These are phyloP conservation scores for Dryadula phaetusa DNA, from an alignment of 2,888 invertebrate genomes.

Conservation along the genomic window DNA sequence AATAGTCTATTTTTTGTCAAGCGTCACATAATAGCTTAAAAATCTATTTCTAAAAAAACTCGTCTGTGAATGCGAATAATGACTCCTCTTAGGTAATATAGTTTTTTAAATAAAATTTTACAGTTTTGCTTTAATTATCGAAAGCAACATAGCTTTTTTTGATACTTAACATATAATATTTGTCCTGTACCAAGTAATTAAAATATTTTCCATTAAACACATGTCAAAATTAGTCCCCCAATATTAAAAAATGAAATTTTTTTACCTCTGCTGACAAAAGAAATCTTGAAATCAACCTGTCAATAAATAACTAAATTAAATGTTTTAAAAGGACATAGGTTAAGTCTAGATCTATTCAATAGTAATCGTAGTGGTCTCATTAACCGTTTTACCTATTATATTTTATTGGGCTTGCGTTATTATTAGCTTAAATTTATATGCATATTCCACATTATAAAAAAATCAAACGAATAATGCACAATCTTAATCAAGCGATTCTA, in stretches of 20 bases:
- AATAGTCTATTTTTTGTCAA: slow-evolving; percentile 39
- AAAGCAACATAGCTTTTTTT: background rate
- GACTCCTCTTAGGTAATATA: slow-evolving; percentile 43
- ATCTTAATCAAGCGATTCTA: slow-evolving; percentile 44
- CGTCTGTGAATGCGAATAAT: slow-evolving; percentile 46
- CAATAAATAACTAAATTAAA: too few species aligned
- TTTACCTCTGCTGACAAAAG: too few species aligned
- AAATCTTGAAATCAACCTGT: too few species aligned
- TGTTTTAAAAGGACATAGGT: too few species aligned
- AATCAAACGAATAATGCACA: slow-evolving; percentile 24
- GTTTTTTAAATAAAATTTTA: slow-evolving; percentile 22
- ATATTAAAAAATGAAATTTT: too few species aligned
- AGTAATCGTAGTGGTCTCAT: too few species aligned
- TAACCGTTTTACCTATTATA: too few species aligned
- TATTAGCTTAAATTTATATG: too few species aligned
- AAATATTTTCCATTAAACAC: too few species aligned
- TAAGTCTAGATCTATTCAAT: too few species aligned
- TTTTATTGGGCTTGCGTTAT: too few species aligned
- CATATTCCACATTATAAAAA: background rate
- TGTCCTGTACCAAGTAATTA: background rate
- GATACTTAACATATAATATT: background rate
- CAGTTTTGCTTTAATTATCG: slow-evolving; percentile 9
- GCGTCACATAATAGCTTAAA: slow-evolving; percentile 42
- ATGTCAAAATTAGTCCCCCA: too few species aligned
- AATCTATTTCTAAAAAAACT: slow-evolving; percentile 47